These are phyloP conservation scores for Zosterops borbonicus DNA, from an alignment of 2,113 vertebrate genomes.

Conservation along the genomic window DNA sequence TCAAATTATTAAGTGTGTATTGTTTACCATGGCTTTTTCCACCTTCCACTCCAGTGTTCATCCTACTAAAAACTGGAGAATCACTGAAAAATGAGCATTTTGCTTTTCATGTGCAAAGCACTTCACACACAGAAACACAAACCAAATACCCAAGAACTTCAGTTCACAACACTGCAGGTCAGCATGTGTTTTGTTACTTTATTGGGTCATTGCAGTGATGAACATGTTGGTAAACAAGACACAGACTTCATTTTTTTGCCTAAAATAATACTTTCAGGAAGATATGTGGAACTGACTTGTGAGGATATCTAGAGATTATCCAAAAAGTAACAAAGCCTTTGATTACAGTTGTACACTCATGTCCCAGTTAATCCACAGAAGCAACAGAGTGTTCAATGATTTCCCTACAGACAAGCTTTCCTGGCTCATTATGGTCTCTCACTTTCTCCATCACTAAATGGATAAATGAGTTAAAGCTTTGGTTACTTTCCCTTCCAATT, in stretches of 20 bases:
- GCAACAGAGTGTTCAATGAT: not conserved
- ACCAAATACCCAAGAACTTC: not conserved
- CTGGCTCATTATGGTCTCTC: not conserved
- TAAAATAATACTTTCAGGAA: not conserved
- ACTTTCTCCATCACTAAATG: slow-evolving; percentile 6
- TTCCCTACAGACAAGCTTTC: slow-evolving; percentile 36
- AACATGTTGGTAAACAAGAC: not conserved
- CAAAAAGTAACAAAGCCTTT: not conserved
- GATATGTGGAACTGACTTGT: not conserved
- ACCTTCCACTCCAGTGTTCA: not conserved
- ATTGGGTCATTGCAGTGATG: not conserved
- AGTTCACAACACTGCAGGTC: not conserved
- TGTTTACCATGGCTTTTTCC: not conserved
- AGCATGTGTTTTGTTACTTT: not conserved
- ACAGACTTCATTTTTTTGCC: not conserved
- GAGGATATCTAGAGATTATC: not conserved
- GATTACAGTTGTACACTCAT: not conserved
- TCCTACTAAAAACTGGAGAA: not conserved
- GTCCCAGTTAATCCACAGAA: not conserved
- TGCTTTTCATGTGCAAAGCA: not conserved
- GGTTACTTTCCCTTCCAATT: not conserved
- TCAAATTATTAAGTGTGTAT: not conserved
- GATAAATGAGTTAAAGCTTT: not conserved
- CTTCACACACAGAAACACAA: not conserved
- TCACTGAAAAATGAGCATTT: not conserved